A percentile compares a stretch with the other conserved stretches of the same genome.
Evolutionary conservation across 2,888 invertebrate species (phyloP).

Genomic region (Phoenoteleia sp.): DNA sequence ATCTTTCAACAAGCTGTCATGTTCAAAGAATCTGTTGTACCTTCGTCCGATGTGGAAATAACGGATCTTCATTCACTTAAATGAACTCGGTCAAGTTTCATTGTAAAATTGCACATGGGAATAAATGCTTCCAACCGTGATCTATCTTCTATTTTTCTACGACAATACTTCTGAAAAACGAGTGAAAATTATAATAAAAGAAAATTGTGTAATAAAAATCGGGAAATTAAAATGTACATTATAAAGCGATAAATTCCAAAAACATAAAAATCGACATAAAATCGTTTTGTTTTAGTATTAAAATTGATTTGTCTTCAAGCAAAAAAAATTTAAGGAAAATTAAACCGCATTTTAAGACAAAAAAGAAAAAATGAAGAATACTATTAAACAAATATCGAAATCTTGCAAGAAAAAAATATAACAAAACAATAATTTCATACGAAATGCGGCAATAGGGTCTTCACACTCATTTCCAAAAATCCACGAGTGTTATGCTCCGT

Average conservation of each 20-base stretch:
- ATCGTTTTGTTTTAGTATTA: too few species aligned
- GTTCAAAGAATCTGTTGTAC: conserved; percentile 11
- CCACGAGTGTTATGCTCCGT: conserved; percentile 67
- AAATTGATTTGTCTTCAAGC: too few species aligned
- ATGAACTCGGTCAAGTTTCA: conserved; percentile 35
- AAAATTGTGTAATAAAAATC: too few species aligned
- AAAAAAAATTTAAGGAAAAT: too few species aligned
- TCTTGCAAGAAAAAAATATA: conserved; percentile 25
- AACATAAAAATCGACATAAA: too few species aligned
- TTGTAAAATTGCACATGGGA: conserved; percentile 14
- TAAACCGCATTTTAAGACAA: too few species aligned
- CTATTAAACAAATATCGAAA: conserved; percentile 5
- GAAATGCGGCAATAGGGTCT: conserved; percentile 47
- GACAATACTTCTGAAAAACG: too few species aligned
- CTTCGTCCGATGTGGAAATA: conserved; percentile 11
- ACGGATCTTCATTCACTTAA: conserved; percentile 38
- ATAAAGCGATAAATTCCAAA: too few species aligned
- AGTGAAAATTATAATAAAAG: too few species aligned
- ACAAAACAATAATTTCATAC: conserved; percentile 57
- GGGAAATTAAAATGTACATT: too few species aligned
- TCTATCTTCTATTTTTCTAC: too few species aligned
- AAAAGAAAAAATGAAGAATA: too few species aligned
- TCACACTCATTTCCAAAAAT: conserved; percentile 69
- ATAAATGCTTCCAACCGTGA: neutral
- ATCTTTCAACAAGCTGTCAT: conserved; percentile 14